A percentile compares a stretch with the other conserved stretches of the same genome.
These are phyloP conservation scores for Operophtera brumata DNA, from an alignment of 2,888 invertebrate species.

Conservation along the genomic window DNA sequence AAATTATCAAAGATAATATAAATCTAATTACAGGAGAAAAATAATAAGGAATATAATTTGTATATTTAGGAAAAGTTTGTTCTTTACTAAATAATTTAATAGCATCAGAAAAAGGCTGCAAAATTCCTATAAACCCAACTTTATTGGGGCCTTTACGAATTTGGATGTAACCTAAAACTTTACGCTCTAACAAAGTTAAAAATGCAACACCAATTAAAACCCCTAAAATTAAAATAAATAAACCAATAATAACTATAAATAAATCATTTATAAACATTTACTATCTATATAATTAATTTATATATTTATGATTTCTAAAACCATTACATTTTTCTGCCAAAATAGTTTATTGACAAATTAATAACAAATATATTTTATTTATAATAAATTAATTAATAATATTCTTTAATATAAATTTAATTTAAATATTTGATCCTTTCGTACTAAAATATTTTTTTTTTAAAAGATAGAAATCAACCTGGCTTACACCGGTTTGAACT, in stretches of 20 bases:
- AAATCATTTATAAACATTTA: constrained; percentile 74
- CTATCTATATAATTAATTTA: constrained; percentile 77
- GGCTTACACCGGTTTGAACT: constrained; percentile 93
- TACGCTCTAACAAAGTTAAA: constrained; percentile 87
- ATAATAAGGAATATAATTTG: constrained; percentile 83
- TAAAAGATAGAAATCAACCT: constrained; percentile 92
- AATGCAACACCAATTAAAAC: constrained; percentile 85
- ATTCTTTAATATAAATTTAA: constrained; percentile 73
- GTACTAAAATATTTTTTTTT: constrained; percentile 84
- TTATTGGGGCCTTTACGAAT: constrained; percentile 88
- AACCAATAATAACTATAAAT: constrained; percentile 59
- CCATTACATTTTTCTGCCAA: constrained; percentile 86
- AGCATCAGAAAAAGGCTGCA: constrained; percentile 87
- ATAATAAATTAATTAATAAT: too few species aligned
- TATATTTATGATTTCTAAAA: constrained; percentile 85
- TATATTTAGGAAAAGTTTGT: constrained; percentile 76
- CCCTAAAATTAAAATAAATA: constrained; percentile 79
- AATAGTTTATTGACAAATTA: constrained; percentile 55
- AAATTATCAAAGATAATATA: constrained; percentile 81
- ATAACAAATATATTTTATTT: too few species aligned
- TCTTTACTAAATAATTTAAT: constrained; percentile 87
- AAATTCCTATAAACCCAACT: constrained; percentile 81
- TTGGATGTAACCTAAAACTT: constrained; percentile 86
- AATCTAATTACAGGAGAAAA: constrained; percentile 81
- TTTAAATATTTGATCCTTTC: constrained; percentile 86